Base-by-base conservation (phyloP, 2,113 vertebrate species). In the Girardinichthys multiradiatus region DNA sequence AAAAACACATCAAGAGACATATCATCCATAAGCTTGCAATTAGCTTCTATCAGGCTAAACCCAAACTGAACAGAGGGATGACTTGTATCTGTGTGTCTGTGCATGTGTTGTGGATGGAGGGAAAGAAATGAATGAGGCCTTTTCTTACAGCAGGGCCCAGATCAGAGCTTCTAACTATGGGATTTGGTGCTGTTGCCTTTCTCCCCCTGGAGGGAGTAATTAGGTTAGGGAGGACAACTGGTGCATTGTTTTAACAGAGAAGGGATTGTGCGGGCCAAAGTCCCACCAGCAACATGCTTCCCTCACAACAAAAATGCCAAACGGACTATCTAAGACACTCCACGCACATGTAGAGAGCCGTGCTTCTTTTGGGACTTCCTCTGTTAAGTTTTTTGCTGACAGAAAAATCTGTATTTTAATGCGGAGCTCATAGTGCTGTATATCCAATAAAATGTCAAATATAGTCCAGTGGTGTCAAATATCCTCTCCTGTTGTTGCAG, bases 191-290 rank as follows among this genome's bases (percentile, higher is more conserved):
- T 90, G 89, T 91, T 92, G 90, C 89, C 92, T 91, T 92, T 92
- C 89, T 90, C 89, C 89, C 91, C 90, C 92, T 90, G 89, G 89
- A 92, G 91, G 90, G 91, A 91, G 91, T 94, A 94, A 94, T 95
- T 95, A 94, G 93, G 93, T 94, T 94, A 94, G 88, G 75, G 91
- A 94, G 88, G 91, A 95, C 94, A 94, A 94, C 92, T 87, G 85
- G 85, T 57, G 91, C 93, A 94, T 95, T 94, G 94, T 94, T 94
- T 94, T 91, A 94, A 94, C 93, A 95, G 93, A 92, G 90, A 89
- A 94, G 92, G 91, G 93, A 94, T 95, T 95, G 94, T 95, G 85
- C 93, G 65, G 90, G 88, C 91, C 91, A 86, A 89, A 93, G 92
- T 93, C 92, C 93, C 90, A 93, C 91, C 87, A 93, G 91, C 91